Conservation (phyloP, 2,113 vertebrate species). For the Pristiophorus japonicus region DNA sequence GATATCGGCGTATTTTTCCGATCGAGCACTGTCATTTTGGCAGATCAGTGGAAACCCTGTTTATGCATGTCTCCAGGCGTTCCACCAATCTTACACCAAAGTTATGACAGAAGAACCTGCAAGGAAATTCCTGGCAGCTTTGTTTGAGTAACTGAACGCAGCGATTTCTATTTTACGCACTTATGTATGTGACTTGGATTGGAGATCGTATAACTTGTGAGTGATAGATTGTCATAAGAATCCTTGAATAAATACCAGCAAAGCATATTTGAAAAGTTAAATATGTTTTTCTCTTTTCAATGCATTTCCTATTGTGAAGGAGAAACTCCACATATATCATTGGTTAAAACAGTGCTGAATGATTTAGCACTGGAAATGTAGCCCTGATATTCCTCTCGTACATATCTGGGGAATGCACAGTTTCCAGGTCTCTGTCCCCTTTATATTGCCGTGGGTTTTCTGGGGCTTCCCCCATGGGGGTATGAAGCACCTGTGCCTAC, state of each 20-base stretch:
- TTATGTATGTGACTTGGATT: background rate
- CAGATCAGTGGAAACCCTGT: background rate
- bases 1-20: background rate
- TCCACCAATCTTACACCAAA: background rate
- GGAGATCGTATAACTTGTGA: background rate
- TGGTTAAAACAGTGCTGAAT: background rate
- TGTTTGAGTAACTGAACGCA: background rate
- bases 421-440: too few relatives aligned
- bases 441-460: too few relatives aligned
- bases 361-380: background rate
- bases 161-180: background rate
- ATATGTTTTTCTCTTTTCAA: background rate
- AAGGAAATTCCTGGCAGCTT: background rate
- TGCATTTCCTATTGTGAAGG: background rate
- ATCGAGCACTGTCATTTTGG: background rate
- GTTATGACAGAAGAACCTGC: background rate
- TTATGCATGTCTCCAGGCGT: background rate
- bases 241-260: background rate
- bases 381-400: background rate
- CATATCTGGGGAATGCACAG: background rate
- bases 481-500: too few relatives aligned
- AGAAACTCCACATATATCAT: background rate
- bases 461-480: too few relatives aligned
- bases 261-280: background rate
- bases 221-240: background rate